These are phyloP conservation scores for Heliconius nattereri DNA, from an alignment of 1,140 invertebrate species.

Conservation along the genomic window DNA sequence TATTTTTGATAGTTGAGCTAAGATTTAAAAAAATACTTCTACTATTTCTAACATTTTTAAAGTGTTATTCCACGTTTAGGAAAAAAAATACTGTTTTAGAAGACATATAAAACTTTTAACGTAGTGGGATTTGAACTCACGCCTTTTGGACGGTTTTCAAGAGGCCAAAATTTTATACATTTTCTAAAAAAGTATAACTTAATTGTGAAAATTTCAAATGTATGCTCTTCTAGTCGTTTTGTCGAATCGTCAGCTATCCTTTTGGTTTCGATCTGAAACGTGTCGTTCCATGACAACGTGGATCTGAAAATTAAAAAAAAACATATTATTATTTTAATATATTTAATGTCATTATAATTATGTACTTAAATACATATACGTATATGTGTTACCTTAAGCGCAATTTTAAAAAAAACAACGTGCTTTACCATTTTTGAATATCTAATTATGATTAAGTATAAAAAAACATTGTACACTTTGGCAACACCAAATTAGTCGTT, in stretches of 20 bases:
- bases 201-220: not conserved
- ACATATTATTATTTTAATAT: not conserved
- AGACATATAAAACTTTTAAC: too few species aligned
- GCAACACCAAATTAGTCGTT: not conserved
- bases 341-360: too few species aligned
- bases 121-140: too few species aligned
- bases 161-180: too few species aligned
- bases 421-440: slow-evolving; percentile 2
- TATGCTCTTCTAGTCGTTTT: slow-evolving; percentile 9
- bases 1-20: slow-evolving; percentile 37
- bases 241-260: slow-evolving; percentile 22
- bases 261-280: slow-evolving; percentile 25
- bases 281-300: slow-evolving; percentile 46
- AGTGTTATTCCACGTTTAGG: too few species aligned
- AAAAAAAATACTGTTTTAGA: too few species aligned
- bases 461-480: not conserved
- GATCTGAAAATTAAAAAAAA: slow-evolving; percentile 47
- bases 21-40: not conserved
- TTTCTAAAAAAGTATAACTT: not conserved
- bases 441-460: slow-evolving; percentile 8
- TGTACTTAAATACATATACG: too few species aligned
- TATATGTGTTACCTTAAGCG: too few species aligned
- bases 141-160: too few species aligned
- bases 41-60: too few species aligned
- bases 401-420: not conserved